These are phyloP conservation scores for Callipepla californica DNA, from an alignment of 2,113 vertebrate genomes.

Conservation along the genomic window DNA sequence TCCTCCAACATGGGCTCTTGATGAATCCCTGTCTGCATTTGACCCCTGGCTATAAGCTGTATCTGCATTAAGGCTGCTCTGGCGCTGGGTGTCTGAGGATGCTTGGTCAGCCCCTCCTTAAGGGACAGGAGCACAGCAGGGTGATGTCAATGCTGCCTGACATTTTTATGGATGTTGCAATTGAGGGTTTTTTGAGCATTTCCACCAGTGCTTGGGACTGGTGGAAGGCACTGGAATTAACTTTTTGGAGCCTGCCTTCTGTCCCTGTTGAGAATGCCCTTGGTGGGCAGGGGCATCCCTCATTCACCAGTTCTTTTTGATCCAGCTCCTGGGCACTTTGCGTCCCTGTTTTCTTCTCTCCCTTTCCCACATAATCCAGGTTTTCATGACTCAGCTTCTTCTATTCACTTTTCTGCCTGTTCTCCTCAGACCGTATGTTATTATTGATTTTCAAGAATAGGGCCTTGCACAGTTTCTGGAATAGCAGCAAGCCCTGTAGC, in stretches of 20 bases:
- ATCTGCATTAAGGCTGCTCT: background rate
- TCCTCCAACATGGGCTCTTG: background rate
- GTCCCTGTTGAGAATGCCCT: background rate
- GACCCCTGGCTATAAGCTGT: background rate
- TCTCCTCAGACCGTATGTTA: background rate
- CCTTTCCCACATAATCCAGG: background rate
- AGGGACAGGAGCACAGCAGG: background rate
- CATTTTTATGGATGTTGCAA: rapidly evolving
- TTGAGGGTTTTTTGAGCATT: background rate
- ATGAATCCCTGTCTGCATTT: background rate
- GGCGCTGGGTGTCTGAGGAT: background rate
- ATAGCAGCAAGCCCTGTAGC: rapidly evolving
- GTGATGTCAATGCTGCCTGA: background rate
- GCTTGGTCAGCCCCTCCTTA: background rate
- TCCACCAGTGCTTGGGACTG: too few relatives aligned
- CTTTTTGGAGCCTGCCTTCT: background rate
- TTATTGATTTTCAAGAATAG: background rate
- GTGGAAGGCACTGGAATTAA: background rate
- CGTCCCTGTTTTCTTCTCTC: background rate
- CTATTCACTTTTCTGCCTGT: background rate
- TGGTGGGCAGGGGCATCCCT: background rate
- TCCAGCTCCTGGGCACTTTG: background rate
- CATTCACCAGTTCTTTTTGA: background rate
- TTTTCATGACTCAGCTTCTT: background rate
- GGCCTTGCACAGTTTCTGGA: background rate